A percentile compares a stretch with the other conserved stretches of the same genome.
phyloP scores from a whole-genome alignment of 2,113 vertebrate genomes.

The Climacteris rufus region DNA sequence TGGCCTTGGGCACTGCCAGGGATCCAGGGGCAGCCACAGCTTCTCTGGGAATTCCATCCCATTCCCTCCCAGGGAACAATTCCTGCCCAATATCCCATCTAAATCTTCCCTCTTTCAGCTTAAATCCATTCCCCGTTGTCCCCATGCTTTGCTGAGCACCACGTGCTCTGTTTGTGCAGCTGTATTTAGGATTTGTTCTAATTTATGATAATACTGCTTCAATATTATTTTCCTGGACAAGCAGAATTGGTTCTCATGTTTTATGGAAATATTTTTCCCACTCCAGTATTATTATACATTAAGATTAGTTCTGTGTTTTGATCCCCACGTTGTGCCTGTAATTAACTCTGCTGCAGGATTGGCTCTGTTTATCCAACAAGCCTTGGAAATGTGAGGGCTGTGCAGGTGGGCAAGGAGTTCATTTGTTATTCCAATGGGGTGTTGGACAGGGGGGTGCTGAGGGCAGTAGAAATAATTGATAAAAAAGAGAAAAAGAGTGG shows the following conservation, averaged over 20 bases:
- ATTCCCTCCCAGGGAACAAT: background rate
- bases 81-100: background rate
- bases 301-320: background rate
- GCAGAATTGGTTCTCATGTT: background rate
- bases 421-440: background rate
- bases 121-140: background rate
- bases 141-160: background rate
- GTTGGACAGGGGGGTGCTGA: background rate
- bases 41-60: background rate
- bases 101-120: background rate
- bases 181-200: background rate
- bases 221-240: background rate
- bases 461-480: background rate
- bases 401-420: background rate
- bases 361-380: background rate
- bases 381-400: background rate
- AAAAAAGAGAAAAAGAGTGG: background rate
- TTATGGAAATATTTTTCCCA: background rate
- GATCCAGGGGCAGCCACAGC: background rate
- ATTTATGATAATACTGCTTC: background rate
- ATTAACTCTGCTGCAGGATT: background rate
- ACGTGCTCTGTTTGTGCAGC: background rate
- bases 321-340: background rate
- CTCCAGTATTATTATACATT: accelerated
- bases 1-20: background rate